Base-by-base conservation (phyloP, 1,140 invertebrate genomes). In the Pseudoatta argentina region DNA sequence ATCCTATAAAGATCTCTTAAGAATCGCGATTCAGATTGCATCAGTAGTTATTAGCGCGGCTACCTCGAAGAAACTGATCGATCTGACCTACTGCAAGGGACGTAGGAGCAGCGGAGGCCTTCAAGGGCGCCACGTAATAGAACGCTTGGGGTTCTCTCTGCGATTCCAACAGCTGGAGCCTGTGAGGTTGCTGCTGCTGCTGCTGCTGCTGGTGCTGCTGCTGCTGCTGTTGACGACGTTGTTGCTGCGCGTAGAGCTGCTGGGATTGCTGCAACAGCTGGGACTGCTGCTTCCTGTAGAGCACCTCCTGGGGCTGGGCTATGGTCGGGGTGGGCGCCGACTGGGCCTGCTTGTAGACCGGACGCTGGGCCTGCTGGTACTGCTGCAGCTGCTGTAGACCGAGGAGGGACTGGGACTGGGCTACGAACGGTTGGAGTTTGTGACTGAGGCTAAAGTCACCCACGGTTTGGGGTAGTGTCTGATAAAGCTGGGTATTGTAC, bases 401-500 rank as follows among this genome's bases (percentile, higher is more conserved):
- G 66, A 91, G 77, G 59, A 91, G 87, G 87, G 91, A 95, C 91
- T 95, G 91, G 91, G 96, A 96, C 91, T 96, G 96, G 77, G 96
- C 96, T 27, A 97, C 97, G 94, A 96, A 98, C 3, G 97, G 97
- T 94, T 97, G 97, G 77, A 98, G 96, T 91, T 97, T 96, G 89
- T 97, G 97, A 94, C 96, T 97, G 75, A 98, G 93, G 81, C 96
- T 96, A 89, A 97, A 96, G 86, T 97, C 97, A 83, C 97, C 97
- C 82, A 96, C 96, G 30, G 96, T 96, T 93, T 97, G 97, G 18
- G 97, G 97, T 67, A 98, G 94, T 48, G 96, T 96, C 94, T 98
- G 97, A 95, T 97, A 98, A 39, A 98, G 95, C 86, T 97, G 97
- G 16, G 97, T 97, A 91, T 98, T 97, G 96, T 98, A 98, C 92